Base-by-base conservation (phyloP, 2,113 vertebrate species). In the Thalassoma bifasciatum region DNA sequence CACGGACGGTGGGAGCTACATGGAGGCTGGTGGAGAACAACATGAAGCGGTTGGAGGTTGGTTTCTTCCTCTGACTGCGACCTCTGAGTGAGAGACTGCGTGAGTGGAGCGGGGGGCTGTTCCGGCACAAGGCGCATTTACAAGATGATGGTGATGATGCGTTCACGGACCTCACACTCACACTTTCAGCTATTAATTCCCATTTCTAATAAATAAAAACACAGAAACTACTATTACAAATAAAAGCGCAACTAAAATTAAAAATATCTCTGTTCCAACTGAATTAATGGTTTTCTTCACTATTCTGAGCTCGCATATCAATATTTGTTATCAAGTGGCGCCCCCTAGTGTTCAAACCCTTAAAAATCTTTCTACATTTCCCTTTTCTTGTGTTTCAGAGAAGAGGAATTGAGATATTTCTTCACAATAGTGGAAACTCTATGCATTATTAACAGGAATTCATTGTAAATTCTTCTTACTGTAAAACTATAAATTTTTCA, bases 61-160 rank as follows among this genome's bases (percentile, higher is more conserved):
- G 50, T 36, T 60, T 82, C 52, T 66, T 72, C 72, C 63, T 10
- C 63, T 30, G 30, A 30, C 30, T 23, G 66, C 83, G 88, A 84
- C 83, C 86, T 85, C 77, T 70, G 72, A 1, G 79, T 17, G 42
- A 17, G 26, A 10, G 23, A 17, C 54, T 77, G 40, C 1, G 79
- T 46, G 44, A 17, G 53, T 17, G 69, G 0, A 64, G 75, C 36
- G 44, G 78, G 22, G 37, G 69, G 70, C 75, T 68, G 84, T 61
- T n/a, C 81, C 82, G 14, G 64, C 74, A 80, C 47, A 78, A 83
- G 83, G 84, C 84, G 62, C 63, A 68, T 70, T 38, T 52, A 17
- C 60, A 75, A 2, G n/a, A n/a, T n/a, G n/a, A n/a, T n/a, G n/a
- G 34, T 5, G 72, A 38, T 49, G 84, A 71, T 84, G 82, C 77